Evolutionary conservation across 2,797 vertebrate genomes (phyloP).

Genomic region (Melanotaenia maccullochi): DNA sequence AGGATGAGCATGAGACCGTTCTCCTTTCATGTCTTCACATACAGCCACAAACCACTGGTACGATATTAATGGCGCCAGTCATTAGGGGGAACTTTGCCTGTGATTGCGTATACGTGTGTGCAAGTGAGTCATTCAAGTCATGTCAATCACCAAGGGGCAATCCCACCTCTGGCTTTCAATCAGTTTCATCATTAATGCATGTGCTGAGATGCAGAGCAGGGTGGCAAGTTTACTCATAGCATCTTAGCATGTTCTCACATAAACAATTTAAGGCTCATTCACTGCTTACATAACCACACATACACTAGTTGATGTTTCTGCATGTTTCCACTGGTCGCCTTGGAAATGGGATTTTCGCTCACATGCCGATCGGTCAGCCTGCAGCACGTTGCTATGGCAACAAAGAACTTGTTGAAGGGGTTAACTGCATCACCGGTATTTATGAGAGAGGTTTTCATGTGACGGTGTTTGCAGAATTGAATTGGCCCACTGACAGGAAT

Average conservation of each 20-base stretch:
- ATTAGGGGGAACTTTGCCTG: constrained; percentile 33
- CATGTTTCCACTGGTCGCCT: constrained; percentile 60
- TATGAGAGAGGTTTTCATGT: constrained; percentile 42
- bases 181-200: constrained; percentile 59
- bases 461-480: constrained; percentile 52
- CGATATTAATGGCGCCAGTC: constrained; percentile 63
- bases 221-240: constrained; percentile 27
- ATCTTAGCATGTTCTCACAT: constrained; percentile 17
- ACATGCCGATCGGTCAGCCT: constrained; percentile 61
- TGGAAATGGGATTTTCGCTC: constrained; percentile 64
- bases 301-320: constrained; percentile 52
- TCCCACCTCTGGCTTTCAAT: constrained; percentile 47
- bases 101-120: constrained; percentile 22
- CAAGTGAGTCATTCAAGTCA: constrained; percentile 28
- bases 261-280: constrained; percentile 33
- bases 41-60: constrained; percentile 50
- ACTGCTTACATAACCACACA: constrained; percentile 10
- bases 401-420: constrained; percentile 76
- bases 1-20: constrained; percentile 59
- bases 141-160: constrained; percentile 47
- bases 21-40: constrained; percentile 58
- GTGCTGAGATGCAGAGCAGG: constrained; percentile 28
- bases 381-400: constrained; percentile 78
- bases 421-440: constrained; percentile 64
- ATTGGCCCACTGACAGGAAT: constrained; percentile 10